phyloP scores from a whole-genome alignment of 2,888 invertebrate species.

The Piscicola geometra region DNA sequence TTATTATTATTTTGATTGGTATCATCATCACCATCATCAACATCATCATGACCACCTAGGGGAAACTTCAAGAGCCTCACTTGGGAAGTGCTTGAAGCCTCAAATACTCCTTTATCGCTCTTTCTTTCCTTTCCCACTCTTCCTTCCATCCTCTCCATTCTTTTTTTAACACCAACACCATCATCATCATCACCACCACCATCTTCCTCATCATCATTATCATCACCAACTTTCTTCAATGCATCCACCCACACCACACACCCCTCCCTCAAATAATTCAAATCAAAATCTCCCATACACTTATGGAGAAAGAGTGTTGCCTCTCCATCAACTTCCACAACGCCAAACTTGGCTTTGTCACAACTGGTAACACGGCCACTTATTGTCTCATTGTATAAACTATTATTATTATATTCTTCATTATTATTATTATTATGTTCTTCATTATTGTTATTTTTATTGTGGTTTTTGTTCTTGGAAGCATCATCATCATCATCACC shows the following conservation, averaged over 20 bases:
- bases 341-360: background rate
- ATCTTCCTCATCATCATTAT: background rate
- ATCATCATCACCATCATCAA: constrained; percentile 8
- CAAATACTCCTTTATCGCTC: background rate
- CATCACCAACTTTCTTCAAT: background rate
- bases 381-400: background rate
- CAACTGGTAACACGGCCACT: background rate
- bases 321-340: background rate
- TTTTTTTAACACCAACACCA: background rate
- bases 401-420: background rate
- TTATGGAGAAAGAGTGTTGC: background rate
- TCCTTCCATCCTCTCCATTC: no score
- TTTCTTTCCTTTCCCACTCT: no score
- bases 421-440: background rate
- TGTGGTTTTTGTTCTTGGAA: background rate
- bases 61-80: background rate
- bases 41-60: constrained; percentile 12
- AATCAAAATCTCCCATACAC: background rate
- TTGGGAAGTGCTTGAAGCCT: background rate
- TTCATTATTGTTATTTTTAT: constrained; percentile 10
- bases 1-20: constrained; percentile 1
- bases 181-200: background rate
- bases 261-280: background rate
- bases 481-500: background rate
- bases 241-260: background rate